Percentiles rank a stretch among this genome's conserved stretches.
Conservation (phyloP, 35 echinoderm and acorn worm genomes). For the Anneissia japonica region DNA sequence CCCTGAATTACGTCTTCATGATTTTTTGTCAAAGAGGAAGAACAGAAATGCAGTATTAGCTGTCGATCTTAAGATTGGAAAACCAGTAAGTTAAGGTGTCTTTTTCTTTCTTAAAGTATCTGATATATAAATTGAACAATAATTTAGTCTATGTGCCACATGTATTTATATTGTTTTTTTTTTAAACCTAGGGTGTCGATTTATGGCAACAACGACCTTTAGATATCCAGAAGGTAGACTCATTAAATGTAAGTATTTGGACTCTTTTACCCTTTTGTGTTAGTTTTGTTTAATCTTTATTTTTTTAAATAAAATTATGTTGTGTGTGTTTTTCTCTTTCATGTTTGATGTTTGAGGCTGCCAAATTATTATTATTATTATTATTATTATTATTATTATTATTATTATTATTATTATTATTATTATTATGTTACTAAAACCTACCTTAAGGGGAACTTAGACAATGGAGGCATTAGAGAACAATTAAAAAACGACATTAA, state of each 20-base stretch:
- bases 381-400: no score
- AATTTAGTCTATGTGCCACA: neutral
- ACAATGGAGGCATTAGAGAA: no score
- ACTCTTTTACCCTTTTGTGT: no score
- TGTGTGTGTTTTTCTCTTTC: no score
- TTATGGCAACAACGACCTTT: constrained; percentile 90
- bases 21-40: constrained; percentile 72
- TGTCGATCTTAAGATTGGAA: constrained; percentile 93
- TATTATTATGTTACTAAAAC: no score
- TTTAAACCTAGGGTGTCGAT: constrained; percentile 74
- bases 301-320: no score
- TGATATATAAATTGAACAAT: neutral
- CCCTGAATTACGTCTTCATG: constrained; percentile 57
- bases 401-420: no score
- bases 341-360: no score
- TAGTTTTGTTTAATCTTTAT: no score
- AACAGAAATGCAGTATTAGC: constrained; percentile 50
- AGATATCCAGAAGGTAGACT: constrained; percentile 37
- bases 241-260: constrained; percentile 58
- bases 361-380: no score
- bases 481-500: no score
- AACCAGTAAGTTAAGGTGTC: constrained; percentile 65
- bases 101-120: neutral
- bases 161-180: neutral
- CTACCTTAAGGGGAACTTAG: no score